Conservation (phyloP, 2,888 invertebrate genomes). For the Hirudinaria manillensis region DNA sequence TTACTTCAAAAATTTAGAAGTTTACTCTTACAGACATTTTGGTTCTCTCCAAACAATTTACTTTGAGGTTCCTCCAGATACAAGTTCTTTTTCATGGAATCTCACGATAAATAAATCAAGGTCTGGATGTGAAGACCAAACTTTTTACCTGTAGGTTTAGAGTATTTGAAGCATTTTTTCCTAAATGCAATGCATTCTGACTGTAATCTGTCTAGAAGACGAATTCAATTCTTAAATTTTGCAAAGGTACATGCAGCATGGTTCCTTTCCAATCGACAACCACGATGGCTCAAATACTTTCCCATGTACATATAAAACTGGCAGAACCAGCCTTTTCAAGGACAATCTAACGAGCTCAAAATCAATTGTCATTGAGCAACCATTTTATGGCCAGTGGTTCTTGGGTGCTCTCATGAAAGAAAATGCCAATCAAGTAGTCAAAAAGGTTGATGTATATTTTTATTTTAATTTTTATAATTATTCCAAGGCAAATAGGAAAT, state of each 20-base stretch:
- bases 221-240: background rate
- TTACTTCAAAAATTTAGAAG: constrained; percentile 14
- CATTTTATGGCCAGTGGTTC: constrained; percentile 28
- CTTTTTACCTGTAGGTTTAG: constrained; percentile 9
- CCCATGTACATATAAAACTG: background rate
- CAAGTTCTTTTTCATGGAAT: constrained; percentile 19
- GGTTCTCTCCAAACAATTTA: constrained; percentile 17
- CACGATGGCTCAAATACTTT: background rate
- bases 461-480: background rate
- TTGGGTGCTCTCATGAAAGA: constrained; percentile 16
- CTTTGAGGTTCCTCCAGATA: constrained; percentile 20
- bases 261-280: constrained; percentile 20
- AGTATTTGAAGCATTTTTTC: background rate
- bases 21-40: constrained; percentile 19
- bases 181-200: background rate
- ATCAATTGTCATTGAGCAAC: background rate
- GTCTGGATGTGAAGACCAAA: background rate
- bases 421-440: constrained; percentile 13
- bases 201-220: background rate
- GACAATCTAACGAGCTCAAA: background rate
- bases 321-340: background rate
- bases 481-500: background rate
- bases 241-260: constrained; percentile 17
- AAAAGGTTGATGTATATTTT: constrained; percentile 20
- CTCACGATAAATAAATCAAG: constrained; percentile 21